These are phyloP conservation scores for Poeciliopsis occidentalis DNA, from an alignment of 2,113 vertebrate genomes.

Conservation along the genomic window DNA sequence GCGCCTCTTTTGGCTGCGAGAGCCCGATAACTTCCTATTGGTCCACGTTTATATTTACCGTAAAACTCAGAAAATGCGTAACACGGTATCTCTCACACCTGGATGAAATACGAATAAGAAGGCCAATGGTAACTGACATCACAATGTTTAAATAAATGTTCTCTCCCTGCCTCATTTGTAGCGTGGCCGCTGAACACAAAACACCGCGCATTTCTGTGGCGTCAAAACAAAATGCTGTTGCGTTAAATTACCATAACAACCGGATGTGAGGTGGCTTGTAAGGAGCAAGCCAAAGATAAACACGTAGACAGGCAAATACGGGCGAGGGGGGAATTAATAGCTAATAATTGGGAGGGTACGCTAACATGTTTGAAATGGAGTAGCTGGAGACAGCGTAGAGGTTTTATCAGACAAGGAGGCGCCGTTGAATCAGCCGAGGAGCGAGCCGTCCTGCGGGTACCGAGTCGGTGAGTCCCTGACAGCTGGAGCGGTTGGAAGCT, in stretches of 20 bases:
- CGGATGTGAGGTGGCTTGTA: slow-evolving; percentile 83
- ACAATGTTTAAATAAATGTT: accelerated
- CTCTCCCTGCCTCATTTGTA: accelerated
- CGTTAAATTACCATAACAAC: slow-evolving; percentile 39
- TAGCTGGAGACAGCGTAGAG: slow-evolving; percentile 11
- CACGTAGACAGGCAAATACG: slow-evolving; percentile 73
- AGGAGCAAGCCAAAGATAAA: slow-evolving; percentile 82
- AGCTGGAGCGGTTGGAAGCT: slow-evolving; percentile 37
- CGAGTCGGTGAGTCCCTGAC: slow-evolving; percentile 60
- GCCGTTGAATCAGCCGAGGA: neutral
- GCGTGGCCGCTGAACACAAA: neutral
- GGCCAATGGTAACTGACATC: accelerated
- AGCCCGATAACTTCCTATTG: slow-evolving; percentile 55
- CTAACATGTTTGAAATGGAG: slow-evolving; percentile 44
- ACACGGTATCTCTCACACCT: neutral
- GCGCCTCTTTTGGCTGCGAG: neutral
- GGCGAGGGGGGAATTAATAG: slow-evolving; percentile 27
- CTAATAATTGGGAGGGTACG: neutral
- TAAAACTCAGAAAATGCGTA: slow-evolving; percentile 37
- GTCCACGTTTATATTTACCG: slow-evolving; percentile 69
- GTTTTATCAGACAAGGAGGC: slow-evolving; percentile 4
- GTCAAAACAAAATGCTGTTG: neutral
- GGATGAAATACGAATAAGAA: accelerated
- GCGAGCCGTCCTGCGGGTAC: slow-evolving; percentile 25
- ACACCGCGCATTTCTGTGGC: too few species aligned